These are phyloP conservation scores for Onthophagus taurus DNA, from an alignment of 1,140 invertebrate species.

Conservation along the genomic window DNA sequence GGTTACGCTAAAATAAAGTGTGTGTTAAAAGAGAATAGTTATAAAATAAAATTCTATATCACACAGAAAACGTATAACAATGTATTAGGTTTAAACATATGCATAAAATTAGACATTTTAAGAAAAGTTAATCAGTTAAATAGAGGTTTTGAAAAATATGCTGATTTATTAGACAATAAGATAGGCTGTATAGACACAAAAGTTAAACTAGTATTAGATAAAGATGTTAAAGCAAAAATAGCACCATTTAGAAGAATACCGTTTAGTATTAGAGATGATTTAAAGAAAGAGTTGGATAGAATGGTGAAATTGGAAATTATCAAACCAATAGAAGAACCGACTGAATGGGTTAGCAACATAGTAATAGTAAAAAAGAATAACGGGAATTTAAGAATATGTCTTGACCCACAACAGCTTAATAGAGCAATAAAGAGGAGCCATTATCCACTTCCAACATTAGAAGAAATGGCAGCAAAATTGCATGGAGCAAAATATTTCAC, in stretches of 20 bases:
- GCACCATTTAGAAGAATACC: constrained; percentile 24
- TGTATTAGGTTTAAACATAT: background rate
- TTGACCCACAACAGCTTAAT: constrained; percentile 36
- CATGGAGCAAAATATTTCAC: constrained; percentile 9
- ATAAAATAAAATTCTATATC: background rate
- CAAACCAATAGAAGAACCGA: constrained; percentile 25
- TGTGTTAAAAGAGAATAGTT: background rate
- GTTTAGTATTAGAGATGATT: constrained; percentile 18
- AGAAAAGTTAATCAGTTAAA: background rate
- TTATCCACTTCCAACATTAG: constrained; percentile 3
- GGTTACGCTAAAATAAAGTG: too few species aligned
- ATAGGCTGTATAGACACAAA: background rate
- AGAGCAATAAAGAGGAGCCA: constrained; percentile 10
- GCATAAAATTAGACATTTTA: background rate
- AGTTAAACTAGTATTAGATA: constrained; percentile 14
- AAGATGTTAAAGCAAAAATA: constrained; percentile 4
- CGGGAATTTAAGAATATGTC: constrained; percentile 32
- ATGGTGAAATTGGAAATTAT: constrained; percentile 26
- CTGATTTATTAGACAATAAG: background rate
- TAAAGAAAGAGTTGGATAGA: constrained; percentile 27
- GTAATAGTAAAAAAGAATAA: constrained; percentile 35
- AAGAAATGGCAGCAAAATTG: constrained; percentile 6
- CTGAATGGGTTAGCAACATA: constrained; percentile 37
- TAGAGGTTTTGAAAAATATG: background rate
- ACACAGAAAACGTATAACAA: background rate